Evolutionary conservation across 2,113 vertebrate species (phyloP).

Genomic region (Ptychochromis oligacanthus): DNA sequence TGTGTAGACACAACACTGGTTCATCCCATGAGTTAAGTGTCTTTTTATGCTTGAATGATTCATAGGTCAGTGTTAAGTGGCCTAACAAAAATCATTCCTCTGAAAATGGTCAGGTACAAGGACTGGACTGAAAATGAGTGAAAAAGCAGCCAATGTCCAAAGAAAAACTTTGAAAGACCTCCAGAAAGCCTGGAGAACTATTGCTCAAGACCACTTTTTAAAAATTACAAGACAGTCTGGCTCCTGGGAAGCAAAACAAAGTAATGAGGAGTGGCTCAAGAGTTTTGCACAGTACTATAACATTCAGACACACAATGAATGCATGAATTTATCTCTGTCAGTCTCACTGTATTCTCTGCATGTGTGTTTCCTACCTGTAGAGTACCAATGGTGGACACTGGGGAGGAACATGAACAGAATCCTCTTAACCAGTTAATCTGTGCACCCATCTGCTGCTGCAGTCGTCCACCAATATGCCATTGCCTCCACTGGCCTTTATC

Average conservation of each 20-base stretch:
- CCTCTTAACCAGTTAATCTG: constrained; percentile 77
- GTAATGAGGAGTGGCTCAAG: neutral
- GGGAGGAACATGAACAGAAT: constrained; percentile 57
- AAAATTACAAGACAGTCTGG: neutral
- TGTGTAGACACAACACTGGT: no score
- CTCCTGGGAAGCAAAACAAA: neutral
- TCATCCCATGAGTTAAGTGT: no score
- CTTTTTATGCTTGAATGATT: neutral
- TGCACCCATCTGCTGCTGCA: constrained; percentile 61
- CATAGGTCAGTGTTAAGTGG: neutral
- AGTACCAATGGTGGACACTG: neutral
- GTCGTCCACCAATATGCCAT: constrained; percentile 23
- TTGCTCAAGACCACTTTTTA: neutral
- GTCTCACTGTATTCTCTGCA: neutral
- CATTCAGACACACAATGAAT: no score
- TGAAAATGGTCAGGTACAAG: no score
- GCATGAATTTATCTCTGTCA: no score
- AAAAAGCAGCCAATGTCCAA: neutral
- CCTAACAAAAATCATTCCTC: neutral
- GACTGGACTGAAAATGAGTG: neutral
- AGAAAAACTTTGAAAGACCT: no score
- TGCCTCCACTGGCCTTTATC: neutral
- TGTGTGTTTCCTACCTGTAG: neutral
- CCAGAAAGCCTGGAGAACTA: neutral
- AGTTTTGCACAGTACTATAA: neutral